Conservation (phyloP, 2,888 invertebrate species). For the Palloptera scutellata region DNA sequence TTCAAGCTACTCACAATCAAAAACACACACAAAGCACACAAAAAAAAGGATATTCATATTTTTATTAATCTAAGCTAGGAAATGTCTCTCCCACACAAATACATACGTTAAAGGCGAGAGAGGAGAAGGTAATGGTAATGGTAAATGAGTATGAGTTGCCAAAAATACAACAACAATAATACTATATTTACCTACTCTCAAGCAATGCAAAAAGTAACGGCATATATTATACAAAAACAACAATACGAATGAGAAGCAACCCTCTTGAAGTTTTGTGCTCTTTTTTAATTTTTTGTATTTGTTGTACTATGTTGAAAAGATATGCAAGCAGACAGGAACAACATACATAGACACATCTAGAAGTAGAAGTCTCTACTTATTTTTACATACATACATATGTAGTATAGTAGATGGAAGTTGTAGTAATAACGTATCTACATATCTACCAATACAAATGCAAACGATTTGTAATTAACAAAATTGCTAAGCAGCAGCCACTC, state of each 20-base stretch:
- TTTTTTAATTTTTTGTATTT: slow-evolving; percentile 1
- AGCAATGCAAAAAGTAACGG: not conserved
- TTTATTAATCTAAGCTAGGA: slow-evolving; percentile 32
- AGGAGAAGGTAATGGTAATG: not conserved
- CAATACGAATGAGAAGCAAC: slow-evolving; percentile 29
- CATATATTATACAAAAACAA: slow-evolving; percentile 23
- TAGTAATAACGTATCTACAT: too few species aligned
- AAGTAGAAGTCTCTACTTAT: too few species aligned
- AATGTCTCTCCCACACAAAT: not conserved
- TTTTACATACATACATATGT: slow-evolving; percentile 3
- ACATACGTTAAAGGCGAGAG: slow-evolving; percentile 15
- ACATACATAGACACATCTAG: not conserved
- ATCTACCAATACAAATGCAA: slow-evolving; percentile 37
- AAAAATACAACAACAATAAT: slow-evolving; percentile 22
- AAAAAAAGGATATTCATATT: slow-evolving; percentile 33
- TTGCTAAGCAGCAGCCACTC: slow-evolving; percentile 62
- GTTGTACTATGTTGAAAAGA: slow-evolving; percentile 35
- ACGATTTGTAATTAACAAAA: slow-evolving; percentile 64
- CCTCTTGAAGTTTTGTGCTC: slow-evolving; percentile 20
- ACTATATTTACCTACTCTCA: not conserved
- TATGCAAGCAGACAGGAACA: slow-evolving; percentile 37
- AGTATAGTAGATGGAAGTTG: too few species aligned
- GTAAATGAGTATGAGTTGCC: slow-evolving; percentile 23
- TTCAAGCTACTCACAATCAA: slow-evolving; percentile 27
- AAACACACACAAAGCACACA: not conserved